Evolutionary conservation across 2,113 vertebrate genomes (phyloP).

Genomic region (Xerus inauris): DNA sequence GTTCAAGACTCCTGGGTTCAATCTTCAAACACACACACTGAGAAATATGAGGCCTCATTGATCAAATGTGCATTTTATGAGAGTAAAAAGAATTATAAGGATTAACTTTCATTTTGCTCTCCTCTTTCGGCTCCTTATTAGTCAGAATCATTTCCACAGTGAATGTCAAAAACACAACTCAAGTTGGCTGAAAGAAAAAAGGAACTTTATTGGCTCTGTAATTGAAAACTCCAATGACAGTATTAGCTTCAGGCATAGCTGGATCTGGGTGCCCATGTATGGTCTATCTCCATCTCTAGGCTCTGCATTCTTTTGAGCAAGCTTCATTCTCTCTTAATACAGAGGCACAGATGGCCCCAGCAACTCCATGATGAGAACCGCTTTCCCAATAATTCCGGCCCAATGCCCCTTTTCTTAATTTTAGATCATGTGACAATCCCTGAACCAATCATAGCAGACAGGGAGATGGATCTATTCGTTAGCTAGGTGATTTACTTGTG

Average conservation of each 20-base stretch:
- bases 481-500: not conserved
- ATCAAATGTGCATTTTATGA: not conserved
- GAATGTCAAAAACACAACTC: not conserved
- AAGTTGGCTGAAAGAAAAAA: not conserved
- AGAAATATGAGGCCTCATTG: not conserved
- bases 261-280: not conserved
- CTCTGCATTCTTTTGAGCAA: not conserved
- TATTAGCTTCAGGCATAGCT: not conserved
- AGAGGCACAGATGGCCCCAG: not conserved
- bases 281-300: not conserved
- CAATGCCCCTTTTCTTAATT: not conserved
- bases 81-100: not conserved
- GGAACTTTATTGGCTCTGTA: not conserved
- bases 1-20: too few relatives aligned
- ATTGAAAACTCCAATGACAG: not conserved
- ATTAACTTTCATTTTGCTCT: not conserved
- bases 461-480: not conserved
- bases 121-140: not conserved
- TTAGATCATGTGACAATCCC: fast-evolving
- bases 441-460: not conserved
- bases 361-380: not conserved
- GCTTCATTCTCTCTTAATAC: not conserved
- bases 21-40: not conserved
- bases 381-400: not conserved
- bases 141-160: not conserved